Evolutionary conservation across 1,140 invertebrate genomes (phyloP).

Genomic region (Melitaea cinxia): DNA sequence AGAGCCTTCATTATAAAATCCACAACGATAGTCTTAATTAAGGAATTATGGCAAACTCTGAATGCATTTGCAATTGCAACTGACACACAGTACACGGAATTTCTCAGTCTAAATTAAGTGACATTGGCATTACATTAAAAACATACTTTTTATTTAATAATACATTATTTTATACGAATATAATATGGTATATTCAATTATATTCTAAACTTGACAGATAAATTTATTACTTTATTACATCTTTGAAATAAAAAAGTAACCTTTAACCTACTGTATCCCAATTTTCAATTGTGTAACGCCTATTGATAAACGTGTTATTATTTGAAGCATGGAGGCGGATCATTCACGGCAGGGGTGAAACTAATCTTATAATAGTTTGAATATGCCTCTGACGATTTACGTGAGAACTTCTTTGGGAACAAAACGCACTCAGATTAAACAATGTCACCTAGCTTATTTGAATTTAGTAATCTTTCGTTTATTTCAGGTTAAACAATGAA

Average conservation of each 20-base stretch:
- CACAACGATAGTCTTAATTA: background rate
- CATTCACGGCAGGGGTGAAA: conserved; percentile 21
- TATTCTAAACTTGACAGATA: no score
- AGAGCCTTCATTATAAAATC: background rate
- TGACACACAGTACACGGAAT: no score
- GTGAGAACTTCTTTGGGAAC: conserved; percentile 18
- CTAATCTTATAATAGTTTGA: conserved; percentile 19
- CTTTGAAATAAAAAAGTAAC: no score
- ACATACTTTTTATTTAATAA: no score
- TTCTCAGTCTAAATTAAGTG: no score
- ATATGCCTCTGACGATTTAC: conserved; percentile 9
- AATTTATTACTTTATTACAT: no score
- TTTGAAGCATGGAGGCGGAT: conserved; percentile 19
- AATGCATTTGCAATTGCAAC: no score
- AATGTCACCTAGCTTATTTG: conserved; percentile 10
- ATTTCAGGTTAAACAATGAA: conserved; percentile 2
- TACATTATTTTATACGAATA: no score
- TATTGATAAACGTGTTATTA: background rate
- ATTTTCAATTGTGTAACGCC: background rate
- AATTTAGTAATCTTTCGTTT: conserved; percentile 8
- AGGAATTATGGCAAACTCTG: no score
- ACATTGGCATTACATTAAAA: no score
- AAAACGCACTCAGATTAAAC: conserved; percentile 8
- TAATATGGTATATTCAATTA: no score
- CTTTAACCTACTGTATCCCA: no score